These are phyloP conservation scores for Hydrotaea diabolus DNA, from an alignment of 2,888 invertebrate species.

Conservation along the genomic window DNA sequence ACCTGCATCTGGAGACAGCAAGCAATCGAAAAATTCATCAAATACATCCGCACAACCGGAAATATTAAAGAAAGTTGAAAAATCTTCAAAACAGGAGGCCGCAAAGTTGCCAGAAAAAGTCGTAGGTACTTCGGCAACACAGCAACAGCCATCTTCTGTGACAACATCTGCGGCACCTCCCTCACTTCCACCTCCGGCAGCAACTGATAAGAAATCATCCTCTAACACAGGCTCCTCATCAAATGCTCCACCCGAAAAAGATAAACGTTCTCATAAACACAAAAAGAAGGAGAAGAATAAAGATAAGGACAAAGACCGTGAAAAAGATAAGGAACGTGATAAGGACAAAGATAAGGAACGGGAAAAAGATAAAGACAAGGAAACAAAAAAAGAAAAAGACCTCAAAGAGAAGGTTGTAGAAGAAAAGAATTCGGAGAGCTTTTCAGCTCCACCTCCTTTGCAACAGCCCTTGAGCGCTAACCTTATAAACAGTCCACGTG, in stretches of 20 bases:
- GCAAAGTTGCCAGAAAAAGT: slow-evolving; percentile 70
- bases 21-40: slow-evolving; percentile 50
- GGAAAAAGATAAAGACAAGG: slow-evolving; percentile 69
- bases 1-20: slow-evolving; percentile 51
- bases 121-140: slow-evolving; percentile 49
- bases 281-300: slow-evolving; percentile 86
- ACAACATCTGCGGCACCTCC: slow-evolving; percentile 10
- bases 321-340: slow-evolving; percentile 74
- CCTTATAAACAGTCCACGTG: slow-evolving; percentile 4
- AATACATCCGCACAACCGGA: slow-evolving; percentile 42
- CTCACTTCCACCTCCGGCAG: not conserved
- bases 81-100: slow-evolving; percentile 66
- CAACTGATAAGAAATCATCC: slow-evolving; percentile 77
- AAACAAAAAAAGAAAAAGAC: slow-evolving; percentile 66
- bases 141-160: slow-evolving; percentile 31
- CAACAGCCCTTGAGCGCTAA: not conserved
- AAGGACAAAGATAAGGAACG: slow-evolving; percentile 74
- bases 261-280: slow-evolving; percentile 84
- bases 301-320: slow-evolving; percentile 84
- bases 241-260: slow-evolving; percentile 68
- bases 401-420: slow-evolving; percentile 45
- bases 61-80: slow-evolving; percentile 61
- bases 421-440: slow-evolving; percentile 41
- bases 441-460: slow-evolving; percentile 11
- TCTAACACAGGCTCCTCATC: slow-evolving; percentile 46